A percentile compares a stretch with the other conserved stretches of the same genome.
phyloP scores from a whole-genome alignment of 1,140 invertebrate genomes.

The Apocrypta bakeri region DNA sequence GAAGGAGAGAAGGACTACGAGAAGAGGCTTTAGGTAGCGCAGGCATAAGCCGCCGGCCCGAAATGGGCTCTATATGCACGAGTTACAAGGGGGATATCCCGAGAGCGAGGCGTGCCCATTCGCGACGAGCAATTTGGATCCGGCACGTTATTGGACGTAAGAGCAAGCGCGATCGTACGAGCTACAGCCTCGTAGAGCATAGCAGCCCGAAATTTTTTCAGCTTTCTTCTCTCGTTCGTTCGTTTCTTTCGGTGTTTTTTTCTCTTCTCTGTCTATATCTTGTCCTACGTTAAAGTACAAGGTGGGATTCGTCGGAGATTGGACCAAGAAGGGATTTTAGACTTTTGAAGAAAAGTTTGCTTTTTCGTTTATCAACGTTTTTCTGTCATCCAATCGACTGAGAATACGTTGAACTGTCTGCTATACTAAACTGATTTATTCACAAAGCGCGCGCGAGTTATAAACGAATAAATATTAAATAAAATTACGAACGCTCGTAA shows the following conservation, averaged over 20 bases:
- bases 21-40: constrained; percentile 49
- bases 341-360: not conserved
- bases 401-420: no score
- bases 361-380: not conserved
- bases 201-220: constrained; percentile 42
- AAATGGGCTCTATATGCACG: constrained; percentile 61
- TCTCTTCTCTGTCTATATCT: constrained; percentile 21
- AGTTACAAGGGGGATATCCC: constrained; percentile 58
- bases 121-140: constrained; percentile 50
- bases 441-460: no score
- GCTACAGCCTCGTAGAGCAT: constrained; percentile 45
- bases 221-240: not conserved
- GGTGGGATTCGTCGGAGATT: no score
- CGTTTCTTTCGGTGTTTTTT: constrained; percentile 56
- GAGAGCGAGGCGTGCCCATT: constrained; percentile 50
- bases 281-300: not conserved
- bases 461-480: not conserved
- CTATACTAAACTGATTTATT: no score
- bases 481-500: not conserved
- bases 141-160: constrained; percentile 50
- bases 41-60: constrained; percentile 49
- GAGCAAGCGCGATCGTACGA: not conserved
- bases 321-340: not conserved
- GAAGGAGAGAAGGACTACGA: not conserved
- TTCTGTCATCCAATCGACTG: no score